Base-by-base conservation (phyloP, 2,888 invertebrate species). In the Apoda limacodes region DNA sequence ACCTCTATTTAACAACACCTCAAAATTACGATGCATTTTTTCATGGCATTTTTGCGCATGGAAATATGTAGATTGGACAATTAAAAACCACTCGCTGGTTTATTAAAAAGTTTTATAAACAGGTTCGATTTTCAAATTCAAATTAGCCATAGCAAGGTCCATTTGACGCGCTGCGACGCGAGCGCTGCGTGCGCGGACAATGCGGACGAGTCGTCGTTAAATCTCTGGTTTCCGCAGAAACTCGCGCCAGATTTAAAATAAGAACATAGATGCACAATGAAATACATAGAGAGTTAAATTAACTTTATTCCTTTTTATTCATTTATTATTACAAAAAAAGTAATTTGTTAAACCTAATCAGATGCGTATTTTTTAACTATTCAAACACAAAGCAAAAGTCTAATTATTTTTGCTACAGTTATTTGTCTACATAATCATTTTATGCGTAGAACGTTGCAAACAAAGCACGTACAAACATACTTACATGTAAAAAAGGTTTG, bases 151-250 rank as follows among this genome's bases (percentile, higher is more conserved):
- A 55, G 52, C 60, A 53, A 56, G 54, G 54, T 56, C 59, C 59
- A 57, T 58, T 60, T 49, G 55, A 48, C 52, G 52, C 55, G 51
- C 56, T 51, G 52, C 49, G 55, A 51, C 45, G 48, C 50, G 53
- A 56, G 52, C 53, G 57, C 61, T 67, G 55, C 75, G 76, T 75
- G 74, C 56, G 53, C 59, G 72, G 72, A 74, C 75, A 76, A 75
- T 75, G 51, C 65, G 56, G 76, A 76, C 70, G 72, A 68, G 60
- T 51, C 62, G 63, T 75, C 74, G 72, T 78, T 69, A 75, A 78
- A 64, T 69, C 64, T 62, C 60, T 53, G 57, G 63, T 74, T 74
- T 75, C 74, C 72, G 69, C 54, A 66, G 72, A 74, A 75, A 74
- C 56, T 52, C 58, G 57, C 59, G 57, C 55, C 67, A 63, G 61